Conservation (phyloP, 2,113 vertebrate species). For the Cryptoleucopteryx plumbea region DNA sequence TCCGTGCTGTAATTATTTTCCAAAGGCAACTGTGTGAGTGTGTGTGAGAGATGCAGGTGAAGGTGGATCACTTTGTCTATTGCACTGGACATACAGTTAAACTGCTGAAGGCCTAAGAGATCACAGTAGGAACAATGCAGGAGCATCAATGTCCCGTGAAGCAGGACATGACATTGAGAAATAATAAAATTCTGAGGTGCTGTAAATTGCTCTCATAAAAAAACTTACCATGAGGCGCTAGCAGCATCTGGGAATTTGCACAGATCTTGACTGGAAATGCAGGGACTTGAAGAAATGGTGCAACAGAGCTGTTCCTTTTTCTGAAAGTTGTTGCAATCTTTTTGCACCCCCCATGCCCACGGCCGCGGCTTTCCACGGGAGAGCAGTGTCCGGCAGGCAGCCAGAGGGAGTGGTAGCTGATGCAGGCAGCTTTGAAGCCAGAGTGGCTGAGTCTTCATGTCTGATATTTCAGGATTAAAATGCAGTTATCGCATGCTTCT, state of each 20-base stretch:
- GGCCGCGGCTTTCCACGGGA: neutral
- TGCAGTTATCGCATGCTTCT: neutral
- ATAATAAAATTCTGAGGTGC: neutral
- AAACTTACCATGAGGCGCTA: neutral
- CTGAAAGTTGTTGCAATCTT: fast-evolving
- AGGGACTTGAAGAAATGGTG: neutral
- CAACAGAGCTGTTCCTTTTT: neutral
- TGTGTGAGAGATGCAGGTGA: neutral
- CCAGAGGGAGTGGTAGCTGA: neutral
- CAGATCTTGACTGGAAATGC: neutral
- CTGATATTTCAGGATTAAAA: neutral
- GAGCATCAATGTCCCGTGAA: neutral
- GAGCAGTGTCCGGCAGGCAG: neutral
- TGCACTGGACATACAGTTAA: neutral
- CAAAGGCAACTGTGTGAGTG: neutral
- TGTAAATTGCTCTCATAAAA: neutral
- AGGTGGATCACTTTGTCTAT: slow-evolving; percentile 10
- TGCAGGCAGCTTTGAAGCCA: neutral
- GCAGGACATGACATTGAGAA: neutral
- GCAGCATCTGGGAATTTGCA: neutral
- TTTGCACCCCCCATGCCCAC: neutral
- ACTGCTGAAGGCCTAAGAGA: neutral
- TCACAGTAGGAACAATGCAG: neutral
- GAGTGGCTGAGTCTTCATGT: neutral
- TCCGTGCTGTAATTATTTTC: slow-evolving; percentile 53